Base-by-base conservation (phyloP, 2,888 invertebrate genomes). In the Mythimna albipuncta region DNA sequence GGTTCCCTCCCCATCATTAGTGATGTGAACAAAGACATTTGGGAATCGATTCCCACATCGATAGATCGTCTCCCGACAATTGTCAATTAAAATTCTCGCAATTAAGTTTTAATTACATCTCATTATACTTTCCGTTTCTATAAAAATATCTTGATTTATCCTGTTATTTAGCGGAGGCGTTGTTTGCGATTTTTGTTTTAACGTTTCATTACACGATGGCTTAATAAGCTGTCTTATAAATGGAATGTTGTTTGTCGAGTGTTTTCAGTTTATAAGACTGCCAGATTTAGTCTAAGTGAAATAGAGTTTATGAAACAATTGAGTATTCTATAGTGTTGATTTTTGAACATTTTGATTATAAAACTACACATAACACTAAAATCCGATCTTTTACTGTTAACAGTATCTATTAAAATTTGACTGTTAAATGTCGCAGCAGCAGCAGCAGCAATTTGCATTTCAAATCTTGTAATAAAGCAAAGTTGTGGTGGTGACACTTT, bases 41-140 rank as follows among this genome's bases (percentile, higher is more conserved):
- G 83, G 83, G 84, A 84, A 83, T 82, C 85, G 85, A 87, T 87
- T 87, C 87, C 76, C 83, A 83, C 86, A 87, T 88, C 86, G 87
- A 89, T 87, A 86, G 88, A 88, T 87, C 85, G 84, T 88, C 86
- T 88, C 87, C 87, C 84, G 77, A 83, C 89, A 83, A 90, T 89
- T 90, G 89, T 90, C 92, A 91, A 94, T 94, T 94, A 93, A 93
- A 90, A 94, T 94, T 92, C 91, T 88, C 85, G 89, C 92, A 92
- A 93, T 93, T 91, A 92, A 87, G 83, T 86, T 76, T 88, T 91
- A 91, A 92, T 92, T 90, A 89, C 85, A 86, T 85, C 85, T 90
- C 87, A 91, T 92, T 91, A 91, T 87, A 80, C 88, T 87, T 88
- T 90, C 89, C 79, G 89, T 88, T 88, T 89, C 89, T 86, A 90